These are phyloP conservation scores for Amblyopsis rosae DNA, from an alignment of 2,113 vertebrate species.

Conservation along the genomic window DNA sequence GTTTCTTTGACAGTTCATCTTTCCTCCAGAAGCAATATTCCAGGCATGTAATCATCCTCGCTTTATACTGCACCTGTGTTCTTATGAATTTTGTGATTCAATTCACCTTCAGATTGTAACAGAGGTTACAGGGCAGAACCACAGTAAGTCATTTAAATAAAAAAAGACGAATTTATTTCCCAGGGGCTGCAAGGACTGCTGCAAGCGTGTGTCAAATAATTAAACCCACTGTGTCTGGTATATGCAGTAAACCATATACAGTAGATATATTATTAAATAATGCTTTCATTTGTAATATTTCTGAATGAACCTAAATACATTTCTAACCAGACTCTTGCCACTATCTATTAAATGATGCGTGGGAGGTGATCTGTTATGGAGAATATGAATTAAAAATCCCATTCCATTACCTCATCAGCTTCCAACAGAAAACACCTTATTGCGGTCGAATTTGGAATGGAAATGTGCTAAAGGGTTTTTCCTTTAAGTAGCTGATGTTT, in stretches of 20 bases:
- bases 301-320: conserved; percentile 11
- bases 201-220: conserved; percentile 41
- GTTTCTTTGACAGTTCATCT: neutral
- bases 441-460: neutral
- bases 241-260: conserved; percentile 27
- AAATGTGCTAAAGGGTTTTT: too few relatives aligned
- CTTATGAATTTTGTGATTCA: conserved; percentile 28
- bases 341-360: conserved; percentile 22
- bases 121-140: conserved; percentile 20
- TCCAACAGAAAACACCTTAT: neutral
- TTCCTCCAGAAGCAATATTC: neutral
- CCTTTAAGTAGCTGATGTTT: too few relatives aligned
- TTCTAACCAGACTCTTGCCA: neutral
- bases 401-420: conserved; percentile 3
- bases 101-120: conserved; percentile 40
- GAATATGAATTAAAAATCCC: neutral
- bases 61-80: neutral
- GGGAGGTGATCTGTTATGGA: neutral
- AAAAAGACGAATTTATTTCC: conserved; percentile 23
- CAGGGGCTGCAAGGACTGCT: neutral
- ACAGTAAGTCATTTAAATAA: conserved; percentile 29
- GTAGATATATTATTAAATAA: conserved; percentile 35
- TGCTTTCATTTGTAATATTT: conserved; percentile 22
- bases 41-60: neutral
- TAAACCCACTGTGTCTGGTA: conserved; percentile 13